These are phyloP conservation scores for Adineta ricciae DNA, from an alignment of 2,888 invertebrate genomes.

Conservation along the genomic window DNA sequence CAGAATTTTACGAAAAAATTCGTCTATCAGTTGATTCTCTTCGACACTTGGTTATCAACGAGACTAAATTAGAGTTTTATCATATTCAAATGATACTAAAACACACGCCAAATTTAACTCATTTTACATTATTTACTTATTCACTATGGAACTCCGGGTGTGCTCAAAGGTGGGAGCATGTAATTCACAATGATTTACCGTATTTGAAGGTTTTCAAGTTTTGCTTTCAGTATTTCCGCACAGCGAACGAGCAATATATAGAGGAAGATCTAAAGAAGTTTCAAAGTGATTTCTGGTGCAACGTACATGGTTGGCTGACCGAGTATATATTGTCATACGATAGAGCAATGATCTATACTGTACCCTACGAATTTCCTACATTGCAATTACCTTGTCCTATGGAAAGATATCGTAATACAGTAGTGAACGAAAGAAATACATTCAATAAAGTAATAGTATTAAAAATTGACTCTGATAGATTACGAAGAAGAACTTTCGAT, in stretches of 20 bases:
- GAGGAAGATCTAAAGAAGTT: background rate
- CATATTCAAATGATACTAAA: background rate
- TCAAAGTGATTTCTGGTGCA: slow-evolving; percentile 7
- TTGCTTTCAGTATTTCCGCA: background rate
- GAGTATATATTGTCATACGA: background rate
- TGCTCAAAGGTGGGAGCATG: no score
- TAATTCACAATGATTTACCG: background rate
- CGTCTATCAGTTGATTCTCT: background rate
- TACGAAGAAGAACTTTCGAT: no score
- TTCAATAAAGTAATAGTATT: no score
- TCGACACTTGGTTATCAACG: background rate
- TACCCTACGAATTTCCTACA: background rate
- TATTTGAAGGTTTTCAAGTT: slow-evolving; percentile 1
- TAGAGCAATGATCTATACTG: background rate
- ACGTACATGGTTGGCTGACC: background rate
- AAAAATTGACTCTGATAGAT: no score
- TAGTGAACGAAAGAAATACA: no score
- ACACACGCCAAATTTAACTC: background rate
- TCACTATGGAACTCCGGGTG: no score
- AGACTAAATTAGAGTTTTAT: background rate
- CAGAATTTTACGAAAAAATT: no score
- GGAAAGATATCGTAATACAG: background rate
- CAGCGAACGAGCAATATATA: background rate
- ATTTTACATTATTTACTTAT: background rate
- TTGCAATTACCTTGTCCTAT: background rate